phyloP scores from a whole-genome alignment of 2,888 invertebrate species.

The Conchocele bisecta region DNA sequence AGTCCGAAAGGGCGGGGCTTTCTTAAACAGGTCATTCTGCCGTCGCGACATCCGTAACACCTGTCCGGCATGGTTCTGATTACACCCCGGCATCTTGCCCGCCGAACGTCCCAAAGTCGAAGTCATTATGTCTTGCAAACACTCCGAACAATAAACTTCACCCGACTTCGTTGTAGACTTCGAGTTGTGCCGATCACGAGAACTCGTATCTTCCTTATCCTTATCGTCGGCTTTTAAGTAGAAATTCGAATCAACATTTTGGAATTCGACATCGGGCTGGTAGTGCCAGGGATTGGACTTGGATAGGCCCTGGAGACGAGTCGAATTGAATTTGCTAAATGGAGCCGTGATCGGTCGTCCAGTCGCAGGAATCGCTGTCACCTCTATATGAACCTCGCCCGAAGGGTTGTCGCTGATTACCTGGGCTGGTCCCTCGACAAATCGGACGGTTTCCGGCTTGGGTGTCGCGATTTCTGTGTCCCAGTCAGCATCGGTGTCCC shows the following conservation, averaged over 20 bases:
- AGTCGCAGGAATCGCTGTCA: conserved; percentile 60
- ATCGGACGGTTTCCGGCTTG: no score
- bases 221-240: conserved; percentile 16
- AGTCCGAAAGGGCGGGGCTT: conserved; percentile 70
- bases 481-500: no score
- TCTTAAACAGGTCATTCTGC: conserved; percentile 65
- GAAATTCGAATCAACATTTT: conserved; percentile 17
- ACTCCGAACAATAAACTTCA: conserved; percentile 67
- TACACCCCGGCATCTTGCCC: conserved; percentile 69
- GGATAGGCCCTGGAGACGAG: conserved; percentile 49
- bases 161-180: conserved; percentile 11
- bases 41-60: conserved; percentile 67
- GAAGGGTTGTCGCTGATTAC: no score
- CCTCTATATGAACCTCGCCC: conserved; percentile 63
- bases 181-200: no score
- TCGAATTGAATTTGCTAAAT: conserved; percentile 26
- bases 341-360: conserved; percentile 51
- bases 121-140: conserved; percentile 61
- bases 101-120: conserved; percentile 72
- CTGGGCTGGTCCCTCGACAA: no score
- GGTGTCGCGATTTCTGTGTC: no score
- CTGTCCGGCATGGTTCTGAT: conserved; percentile 62
- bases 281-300: conserved; percentile 67
- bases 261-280: conserved; percentile 52
- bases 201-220: not conserved